Conservation (phyloP, 2,113 vertebrate species). For the Muntiacus muntjak region DNA sequence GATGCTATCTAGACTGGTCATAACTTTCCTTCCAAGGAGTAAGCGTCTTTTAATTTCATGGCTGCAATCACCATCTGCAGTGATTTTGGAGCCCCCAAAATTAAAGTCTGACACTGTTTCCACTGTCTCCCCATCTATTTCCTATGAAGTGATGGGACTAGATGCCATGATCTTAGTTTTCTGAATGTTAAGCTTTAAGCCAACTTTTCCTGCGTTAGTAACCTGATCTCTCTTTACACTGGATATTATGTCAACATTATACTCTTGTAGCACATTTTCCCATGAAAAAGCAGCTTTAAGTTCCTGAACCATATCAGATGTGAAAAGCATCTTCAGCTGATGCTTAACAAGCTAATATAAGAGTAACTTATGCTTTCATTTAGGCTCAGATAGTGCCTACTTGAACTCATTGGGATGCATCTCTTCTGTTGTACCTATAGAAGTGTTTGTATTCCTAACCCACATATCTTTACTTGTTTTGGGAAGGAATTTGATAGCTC, state of each 20-base stretch:
- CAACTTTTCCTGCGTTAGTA: neutral
- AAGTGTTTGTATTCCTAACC: conserved; percentile 16
- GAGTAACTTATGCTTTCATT: conserved; percentile 45
- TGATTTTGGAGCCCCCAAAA: no score
- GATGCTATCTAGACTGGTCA: no score
- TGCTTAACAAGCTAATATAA: conserved; percentile 6
- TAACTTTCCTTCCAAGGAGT: no score
- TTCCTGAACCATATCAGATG: conserved; percentile 8
- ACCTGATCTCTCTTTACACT: neutral
- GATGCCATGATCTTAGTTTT: no score
- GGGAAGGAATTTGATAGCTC: neutral
- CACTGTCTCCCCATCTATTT: no score
- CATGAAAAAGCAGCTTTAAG: conserved; percentile 19
- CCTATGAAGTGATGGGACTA: no score
- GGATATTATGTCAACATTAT: neutral
- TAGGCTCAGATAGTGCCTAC: conserved; percentile 36
- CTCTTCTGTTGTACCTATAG: conserved; percentile 37
- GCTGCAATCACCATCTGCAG: no score
- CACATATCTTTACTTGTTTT: conserved; percentile 26
- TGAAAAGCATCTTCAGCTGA: neutral
- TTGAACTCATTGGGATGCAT: conserved; percentile 40
- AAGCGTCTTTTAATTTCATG: no score
- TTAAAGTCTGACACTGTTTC: no score
- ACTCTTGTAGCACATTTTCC: neutral
- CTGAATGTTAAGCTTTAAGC: no score